Percentiles rank a stretch among this genome's conserved stretches.
Conservation (phyloP, 1,140 invertebrate species). For the Venturia canescens region DNA sequence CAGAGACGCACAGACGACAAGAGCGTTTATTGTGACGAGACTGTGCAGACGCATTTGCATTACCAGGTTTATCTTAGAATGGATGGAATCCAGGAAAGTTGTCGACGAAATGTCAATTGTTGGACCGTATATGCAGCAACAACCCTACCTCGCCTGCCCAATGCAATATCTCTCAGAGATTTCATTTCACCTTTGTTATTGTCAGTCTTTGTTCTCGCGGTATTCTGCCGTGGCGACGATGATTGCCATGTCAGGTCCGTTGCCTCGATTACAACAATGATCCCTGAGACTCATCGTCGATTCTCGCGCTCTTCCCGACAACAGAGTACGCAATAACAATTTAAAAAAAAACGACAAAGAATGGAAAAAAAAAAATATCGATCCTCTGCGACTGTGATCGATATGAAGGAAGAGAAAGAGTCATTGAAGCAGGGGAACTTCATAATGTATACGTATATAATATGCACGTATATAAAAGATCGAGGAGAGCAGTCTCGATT, state of each 20-base stretch:
- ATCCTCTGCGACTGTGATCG: constrained; percentile 16
- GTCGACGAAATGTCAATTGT: neutral
- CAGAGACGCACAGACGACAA: no score
- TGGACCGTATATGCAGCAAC: neutral
- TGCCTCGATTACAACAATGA: constrained; percentile 17
- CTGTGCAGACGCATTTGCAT: neutral
- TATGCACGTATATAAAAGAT: neutral
- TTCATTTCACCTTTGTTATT: constrained; percentile 31
- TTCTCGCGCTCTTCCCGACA: neutral
- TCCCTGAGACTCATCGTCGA: constrained; percentile 14
- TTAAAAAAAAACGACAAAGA: neutral
- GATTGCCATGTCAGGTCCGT: constrained; percentile 21
- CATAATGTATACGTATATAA: neutral
- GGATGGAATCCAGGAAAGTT: neutral
- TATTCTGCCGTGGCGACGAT: constrained; percentile 11
- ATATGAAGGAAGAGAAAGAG: constrained; percentile 12
- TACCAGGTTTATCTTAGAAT: neutral
- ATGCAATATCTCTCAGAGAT: constrained; percentile 2
- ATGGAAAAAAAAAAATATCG: neutral
- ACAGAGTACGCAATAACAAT: neutral
- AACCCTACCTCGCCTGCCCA: neutral
- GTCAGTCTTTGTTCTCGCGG: constrained; percentile 25
- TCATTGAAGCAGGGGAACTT: constrained; percentile 5
- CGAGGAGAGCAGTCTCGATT: constrained; percentile 18
- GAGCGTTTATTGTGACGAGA: no score